Evolutionary conservation across 2,113 vertebrate species (phyloP), one percentile per base, ranked within the genome.

Genomic region (Mobula birostris): DNA sequence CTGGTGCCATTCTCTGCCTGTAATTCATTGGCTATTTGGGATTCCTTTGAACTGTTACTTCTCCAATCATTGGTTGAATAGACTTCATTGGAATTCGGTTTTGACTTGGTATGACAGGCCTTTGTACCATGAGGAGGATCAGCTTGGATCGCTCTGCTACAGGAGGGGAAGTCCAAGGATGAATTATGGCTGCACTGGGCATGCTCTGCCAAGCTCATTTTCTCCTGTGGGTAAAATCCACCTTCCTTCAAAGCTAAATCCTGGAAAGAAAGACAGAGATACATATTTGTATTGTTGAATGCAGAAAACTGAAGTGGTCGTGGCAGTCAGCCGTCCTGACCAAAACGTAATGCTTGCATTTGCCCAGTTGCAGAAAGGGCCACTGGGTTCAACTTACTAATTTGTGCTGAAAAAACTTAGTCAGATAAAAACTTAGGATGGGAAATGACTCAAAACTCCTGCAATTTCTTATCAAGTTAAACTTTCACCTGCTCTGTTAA

Each of bases 131-230:
- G 21, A 7, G 70, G 48, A 40, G 91, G 56, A 74, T 93, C 91
- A 56, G 11, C 24, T 40, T 56, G 91, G 36, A 72, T 27, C 6
- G 24, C 70, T 24, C 19, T 92, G 36, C 36, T 11, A 32, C 91
- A 93, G 24, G 36, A 27, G 21, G 91, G 70, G 36, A 93, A 17
- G 40, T 93, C 21, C 68, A 93, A 56, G 12, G 91, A 74, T 11
- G 91, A 19, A 0, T 93, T 48, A 24, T 48, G 91, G 68, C 40
- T 74, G 40, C 74, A 93, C 12, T 15, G 68, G 27, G 63, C 19
- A 72, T 9, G 68, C 40, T 92, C 90, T 1, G 70, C 11, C 91
- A 93, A 93, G 12, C 40, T 93, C 91, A 93, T 93, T 11, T 74
- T 74, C 36, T 72, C 70, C 11, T 74, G 32, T 5, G 4, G 70